Base-by-base conservation (phyloP, 2,113 vertebrate species). In the Corythornis madagascariensis region DNA sequence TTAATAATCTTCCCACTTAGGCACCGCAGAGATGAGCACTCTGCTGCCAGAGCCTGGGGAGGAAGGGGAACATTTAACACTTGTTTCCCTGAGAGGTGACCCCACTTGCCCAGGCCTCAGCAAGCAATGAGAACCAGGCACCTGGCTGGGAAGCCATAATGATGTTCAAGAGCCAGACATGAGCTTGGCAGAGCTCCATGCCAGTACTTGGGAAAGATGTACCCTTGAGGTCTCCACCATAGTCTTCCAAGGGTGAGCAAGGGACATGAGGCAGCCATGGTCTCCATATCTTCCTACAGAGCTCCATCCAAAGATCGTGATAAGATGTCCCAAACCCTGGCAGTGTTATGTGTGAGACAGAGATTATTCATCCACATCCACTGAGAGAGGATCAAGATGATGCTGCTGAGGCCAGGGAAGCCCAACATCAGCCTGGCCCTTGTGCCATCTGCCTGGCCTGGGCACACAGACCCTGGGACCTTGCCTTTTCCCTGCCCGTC, bases 1-100 rank as follows among this genome's bases (percentile, higher is more conserved):
- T 94, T 92, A 70, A 92, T 83, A 66, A 88, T 64, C 84, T 94
- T 79, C 56, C 83, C 79, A 94, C 79, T 88, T 73, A 92, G 70
- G 76, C 91, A 90, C 61, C 0, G 2, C 47, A 43, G 73, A 52
- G 69, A 81, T 31, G 74, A 93, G 42, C 0, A 2, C n/a, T 91
- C 3, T 2, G 1, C 35, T 85, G 92, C 87, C 74, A 79, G 86
- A 76, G 79, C 70, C 79, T 2, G 4, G 13, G n/a, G 25, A 84
- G 28, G 9, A 86, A 92, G 70, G 5, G 74, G 69, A 89, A 26
- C 8, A 4, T 73, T 93, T 91, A 86, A 92, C 60, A 33, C 16
- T 83, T 60, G 50, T 92, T 33, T 76, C 52, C 61, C 65, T 83
- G 72, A 71, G 57, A 77, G 88, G n/a, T 85, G 66, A 89, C 56